Conservation (phyloP, 2,113 vertebrate species). For the Ahaetulla prasina region DNA sequence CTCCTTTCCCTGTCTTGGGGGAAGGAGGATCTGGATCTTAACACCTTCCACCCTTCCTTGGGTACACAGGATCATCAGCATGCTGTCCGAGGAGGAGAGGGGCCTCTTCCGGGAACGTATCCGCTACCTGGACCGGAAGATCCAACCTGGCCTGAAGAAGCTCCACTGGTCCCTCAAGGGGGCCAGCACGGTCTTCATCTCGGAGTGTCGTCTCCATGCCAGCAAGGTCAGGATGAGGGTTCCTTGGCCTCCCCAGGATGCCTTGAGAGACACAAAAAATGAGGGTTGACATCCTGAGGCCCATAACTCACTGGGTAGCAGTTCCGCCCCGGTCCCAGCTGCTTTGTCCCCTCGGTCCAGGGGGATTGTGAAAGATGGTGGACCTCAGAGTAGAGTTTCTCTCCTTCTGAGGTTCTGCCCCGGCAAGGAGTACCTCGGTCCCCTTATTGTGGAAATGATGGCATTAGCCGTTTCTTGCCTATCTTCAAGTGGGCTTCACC, state of each 20-base stretch:
- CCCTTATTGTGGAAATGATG: background rate
- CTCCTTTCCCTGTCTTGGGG: background rate
- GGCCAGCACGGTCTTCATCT: slow-evolving; percentile 71
- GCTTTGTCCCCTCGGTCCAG: background rate
- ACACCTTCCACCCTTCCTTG: background rate
- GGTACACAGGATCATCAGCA: slow-evolving; percentile 70
- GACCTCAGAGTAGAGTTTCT: background rate
- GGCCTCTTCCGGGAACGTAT: slow-evolving; percentile 79
- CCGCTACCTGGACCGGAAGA: slow-evolving; percentile 75
- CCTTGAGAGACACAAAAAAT: too few relatives aligned
- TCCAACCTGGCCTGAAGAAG: slow-evolving; percentile 80
- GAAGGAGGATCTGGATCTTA: background rate
- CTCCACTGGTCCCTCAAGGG: slow-evolving; percentile 77
- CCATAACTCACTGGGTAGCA: background rate
- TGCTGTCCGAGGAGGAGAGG: slow-evolving; percentile 73
- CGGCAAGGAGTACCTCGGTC: background rate
- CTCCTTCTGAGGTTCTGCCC: background rate
- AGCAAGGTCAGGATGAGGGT: slow-evolving; percentile 73
- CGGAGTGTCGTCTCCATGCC: slow-evolving; percentile 75
- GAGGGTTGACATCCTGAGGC: background rate
- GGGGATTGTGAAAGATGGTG: background rate
- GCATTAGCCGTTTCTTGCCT: background rate
- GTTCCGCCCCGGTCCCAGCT: background rate
- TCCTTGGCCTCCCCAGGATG: too few relatives aligned
- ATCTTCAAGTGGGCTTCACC: background rate